Conservation (phyloP, 2,888 invertebrate genomes). For the Bombyx huttoni region DNA sequence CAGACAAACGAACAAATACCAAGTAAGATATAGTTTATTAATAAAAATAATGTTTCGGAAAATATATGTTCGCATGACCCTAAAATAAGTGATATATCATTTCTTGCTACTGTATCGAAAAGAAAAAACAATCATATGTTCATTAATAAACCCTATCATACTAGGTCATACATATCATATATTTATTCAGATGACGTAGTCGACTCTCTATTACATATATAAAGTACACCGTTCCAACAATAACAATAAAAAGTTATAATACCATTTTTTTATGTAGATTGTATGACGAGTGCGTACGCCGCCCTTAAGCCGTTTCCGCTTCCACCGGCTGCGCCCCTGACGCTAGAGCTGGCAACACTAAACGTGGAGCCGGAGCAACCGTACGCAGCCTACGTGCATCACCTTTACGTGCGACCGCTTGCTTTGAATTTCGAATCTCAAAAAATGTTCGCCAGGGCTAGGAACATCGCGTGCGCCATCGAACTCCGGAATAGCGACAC, state of each 20-base stretch:
- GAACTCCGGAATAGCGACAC: conserved; percentile 89
- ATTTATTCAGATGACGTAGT: no score
- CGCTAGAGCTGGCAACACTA: conserved; percentile 89
- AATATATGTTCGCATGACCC: no score
- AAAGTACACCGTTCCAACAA: neutral
- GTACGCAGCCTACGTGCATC: conserved; percentile 87
- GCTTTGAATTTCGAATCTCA: conserved; percentile 91
- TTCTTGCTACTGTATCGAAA: no score
- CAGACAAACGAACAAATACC: conserved; percentile 78
- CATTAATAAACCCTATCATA: no score
- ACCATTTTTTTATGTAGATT: conserved; percentile 72
- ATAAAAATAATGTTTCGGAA: no score
- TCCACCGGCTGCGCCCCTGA: conserved; percentile 82
- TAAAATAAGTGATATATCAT: no score
- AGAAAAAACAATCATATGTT: no score
- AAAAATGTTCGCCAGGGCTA: conserved; percentile 90
- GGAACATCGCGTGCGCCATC: conserved; percentile 93
- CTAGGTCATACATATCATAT: no score
- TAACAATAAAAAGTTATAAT: neutral
- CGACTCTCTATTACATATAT: no score
- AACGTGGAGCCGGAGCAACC: conserved; percentile 82
- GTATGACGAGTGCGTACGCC: conserved; percentile 85
- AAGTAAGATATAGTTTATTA: conserved; percentile 64
- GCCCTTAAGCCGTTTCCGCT: conserved; percentile 89
- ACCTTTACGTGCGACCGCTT: conserved; percentile 93